Evolutionary conservation across 1,140 invertebrate genomes (phyloP).

Genomic region (Aporrectodea caliginosa): DNA sequence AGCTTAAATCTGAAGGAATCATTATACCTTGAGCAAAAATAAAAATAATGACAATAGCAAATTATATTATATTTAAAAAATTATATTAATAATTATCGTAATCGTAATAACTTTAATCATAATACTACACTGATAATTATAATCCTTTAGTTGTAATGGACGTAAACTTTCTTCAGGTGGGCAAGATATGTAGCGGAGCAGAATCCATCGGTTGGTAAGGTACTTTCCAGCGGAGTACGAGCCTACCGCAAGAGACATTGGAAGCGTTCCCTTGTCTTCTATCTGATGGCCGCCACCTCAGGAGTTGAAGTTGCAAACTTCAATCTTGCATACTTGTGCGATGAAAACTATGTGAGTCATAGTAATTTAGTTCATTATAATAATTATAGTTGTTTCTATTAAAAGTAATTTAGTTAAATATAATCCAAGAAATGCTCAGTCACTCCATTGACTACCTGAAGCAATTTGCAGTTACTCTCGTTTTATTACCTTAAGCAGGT

Average conservation of each 20-base stretch:
- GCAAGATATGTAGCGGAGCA: constrained; percentile 47
- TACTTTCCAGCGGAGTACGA: constrained; percentile 41
- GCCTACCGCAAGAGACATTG: constrained; percentile 41
- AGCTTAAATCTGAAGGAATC: neutral
- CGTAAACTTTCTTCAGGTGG: constrained; percentile 43
- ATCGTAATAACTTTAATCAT: too few relatives aligned
- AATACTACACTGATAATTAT: too few relatives aligned
- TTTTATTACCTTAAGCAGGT: too few relatives aligned
- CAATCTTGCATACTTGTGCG: constrained; percentile 50
- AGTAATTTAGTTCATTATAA: too few relatives aligned
- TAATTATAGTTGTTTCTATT: too few relatives aligned
- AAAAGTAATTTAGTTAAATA: too few relatives aligned
- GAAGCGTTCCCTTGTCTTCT: constrained; percentile 44
- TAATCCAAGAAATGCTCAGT: too few relatives aligned
- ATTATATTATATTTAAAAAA: too few relatives aligned
- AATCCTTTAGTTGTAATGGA: too few relatives aligned
- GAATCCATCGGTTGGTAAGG: constrained; percentile 40
- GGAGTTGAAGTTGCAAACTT: constrained; percentile 50
- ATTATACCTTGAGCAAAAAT: neutral
- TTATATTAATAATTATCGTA: too few relatives aligned
- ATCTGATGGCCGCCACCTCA: constrained; percentile 46
- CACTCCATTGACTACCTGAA: too few relatives aligned
- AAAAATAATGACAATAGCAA: neutral
- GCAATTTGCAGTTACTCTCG: too few relatives aligned
- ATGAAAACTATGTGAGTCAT: constrained; percentile 47